Conservation (phyloP, 2,888 invertebrate species). For the Agriopis marginaria region DNA sequence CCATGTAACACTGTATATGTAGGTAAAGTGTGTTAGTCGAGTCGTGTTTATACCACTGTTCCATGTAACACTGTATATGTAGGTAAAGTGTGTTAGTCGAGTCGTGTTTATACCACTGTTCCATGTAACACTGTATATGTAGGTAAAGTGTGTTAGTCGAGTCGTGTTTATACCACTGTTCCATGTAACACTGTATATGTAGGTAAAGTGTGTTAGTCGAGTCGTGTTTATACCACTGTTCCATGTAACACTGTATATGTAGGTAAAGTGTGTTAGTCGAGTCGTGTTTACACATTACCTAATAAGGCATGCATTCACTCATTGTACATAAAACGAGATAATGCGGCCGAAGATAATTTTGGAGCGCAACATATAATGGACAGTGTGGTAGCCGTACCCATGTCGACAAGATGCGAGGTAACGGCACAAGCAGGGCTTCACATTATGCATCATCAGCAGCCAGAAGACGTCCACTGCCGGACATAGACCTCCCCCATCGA, state of each 20-base stretch:
- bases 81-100: neutral
- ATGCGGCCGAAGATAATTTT: slow-evolving; percentile 15
- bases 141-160: neutral
- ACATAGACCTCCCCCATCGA: too few species aligned
- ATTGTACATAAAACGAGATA: slow-evolving; percentile 30
- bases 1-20: too few species aligned
- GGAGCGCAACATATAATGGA: slow-evolving; percentile 11
- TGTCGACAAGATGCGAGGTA: neutral
- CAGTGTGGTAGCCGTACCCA: slow-evolving; percentile 5
- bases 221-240: slow-evolving; percentile 15
- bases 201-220: neutral
- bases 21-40: too few species aligned
- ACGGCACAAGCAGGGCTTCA: too few species aligned
- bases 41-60: too few species aligned
- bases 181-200: too few species aligned
- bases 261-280: neutral
- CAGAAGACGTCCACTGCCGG: too few species aligned
- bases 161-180: slow-evolving; percentile 15
- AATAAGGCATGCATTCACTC: slow-evolving; percentile 20
- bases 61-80: too few species aligned
- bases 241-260: too few species aligned
- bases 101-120: slow-evolving; percentile 15
- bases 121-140: too few species aligned
- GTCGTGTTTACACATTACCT: slow-evolving; percentile 15
- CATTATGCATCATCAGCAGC: too few species aligned